Percentiles rank a stretch among this genome's conserved stretches.
Evolutionary conservation across 2,888 invertebrate genomes (phyloP).

Genomic region (Melieria omissa): DNA sequence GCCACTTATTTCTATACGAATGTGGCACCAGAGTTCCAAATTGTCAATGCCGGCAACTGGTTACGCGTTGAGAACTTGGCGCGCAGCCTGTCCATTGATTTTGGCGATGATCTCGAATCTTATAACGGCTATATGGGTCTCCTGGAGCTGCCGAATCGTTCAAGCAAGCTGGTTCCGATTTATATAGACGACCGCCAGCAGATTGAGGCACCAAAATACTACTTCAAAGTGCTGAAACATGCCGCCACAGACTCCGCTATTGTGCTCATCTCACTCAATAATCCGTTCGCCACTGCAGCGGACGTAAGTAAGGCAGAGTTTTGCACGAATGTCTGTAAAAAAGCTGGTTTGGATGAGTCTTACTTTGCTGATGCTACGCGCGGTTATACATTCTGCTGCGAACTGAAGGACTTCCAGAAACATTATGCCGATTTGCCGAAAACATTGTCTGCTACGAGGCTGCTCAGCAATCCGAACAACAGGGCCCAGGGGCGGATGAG

Average conservation of each 20-base stretch:
- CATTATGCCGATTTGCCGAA: conserved; percentile 24
- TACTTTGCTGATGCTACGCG: conserved; percentile 42
- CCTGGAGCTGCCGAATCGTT: conserved; percentile 62
- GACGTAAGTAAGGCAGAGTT: conserved; percentile 42
- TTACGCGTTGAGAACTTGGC: conserved; percentile 66
- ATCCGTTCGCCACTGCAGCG: conserved; percentile 59
- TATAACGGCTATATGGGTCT: conserved; percentile 67
- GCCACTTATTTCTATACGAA: conserved; percentile 70
- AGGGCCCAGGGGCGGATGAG: too few relatives aligned
- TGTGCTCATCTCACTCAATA: conserved; percentile 68
- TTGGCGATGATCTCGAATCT: conserved; percentile 62
- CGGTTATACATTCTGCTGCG: conserved; percentile 55
- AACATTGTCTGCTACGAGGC: background rate
- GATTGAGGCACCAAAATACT: conserved; percentile 67
- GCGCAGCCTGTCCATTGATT: conserved; percentile 61
- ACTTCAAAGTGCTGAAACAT: conserved; percentile 68
- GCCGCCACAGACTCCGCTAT: conserved; percentile 63
- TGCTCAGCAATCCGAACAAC: background rate
- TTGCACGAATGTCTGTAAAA: conserved; percentile 50
- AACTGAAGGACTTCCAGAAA: conserved; percentile 41
- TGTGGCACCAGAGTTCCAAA: conserved; percentile 69
- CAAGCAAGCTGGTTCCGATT: conserved; percentile 51
- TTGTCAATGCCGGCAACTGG: conserved; percentile 70
- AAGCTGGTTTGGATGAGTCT: conserved; percentile 40
- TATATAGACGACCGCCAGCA: conserved; percentile 58